phyloP scores from a whole-genome alignment of 2,797 vertebrate species.

The Sebastes diploproa region DNA sequence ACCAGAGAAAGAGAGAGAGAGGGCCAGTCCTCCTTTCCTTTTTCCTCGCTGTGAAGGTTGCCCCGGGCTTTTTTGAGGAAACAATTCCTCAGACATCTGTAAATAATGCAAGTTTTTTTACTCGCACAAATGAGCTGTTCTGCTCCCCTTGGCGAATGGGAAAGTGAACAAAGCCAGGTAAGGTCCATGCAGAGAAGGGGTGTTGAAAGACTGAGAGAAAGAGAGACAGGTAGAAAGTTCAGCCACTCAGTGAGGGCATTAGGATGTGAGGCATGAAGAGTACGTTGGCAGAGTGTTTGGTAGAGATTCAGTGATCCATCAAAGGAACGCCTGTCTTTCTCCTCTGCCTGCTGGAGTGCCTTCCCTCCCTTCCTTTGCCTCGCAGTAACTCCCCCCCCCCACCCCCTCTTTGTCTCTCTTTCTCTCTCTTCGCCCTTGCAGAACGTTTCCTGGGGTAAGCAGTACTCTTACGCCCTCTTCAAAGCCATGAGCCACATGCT shows the following conservation, averaged over 20 bases:
- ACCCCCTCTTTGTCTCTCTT: not conserved
- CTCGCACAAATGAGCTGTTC: constrained; percentile 48
- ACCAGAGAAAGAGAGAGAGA: not conserved
- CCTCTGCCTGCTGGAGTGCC: constrained; percentile 47
- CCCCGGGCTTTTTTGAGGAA: constrained; percentile 20
- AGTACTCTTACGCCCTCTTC: constrained; percentile 97
- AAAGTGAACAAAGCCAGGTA: constrained; percentile 7
- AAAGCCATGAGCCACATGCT: constrained; percentile 99
- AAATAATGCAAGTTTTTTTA: constrained; percentile 53
- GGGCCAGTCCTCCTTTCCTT: not conserved
- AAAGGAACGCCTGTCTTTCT: constrained; percentile 59
- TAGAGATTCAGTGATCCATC: constrained; percentile 67
- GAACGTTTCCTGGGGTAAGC: constrained; percentile 98
- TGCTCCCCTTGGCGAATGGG: constrained; percentile 38
- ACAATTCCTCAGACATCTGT: constrained; percentile 41
- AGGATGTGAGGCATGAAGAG: constrained; percentile 62
- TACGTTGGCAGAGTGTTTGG: constrained; percentile 47
- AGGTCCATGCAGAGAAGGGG: constrained; percentile 1
- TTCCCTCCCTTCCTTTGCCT: constrained; percentile 44
- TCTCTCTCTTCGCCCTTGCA: constrained; percentile 69
- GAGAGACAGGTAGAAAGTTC: constrained; percentile 38
- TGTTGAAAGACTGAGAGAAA: not conserved
- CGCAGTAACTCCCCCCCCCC: constrained; percentile 66
- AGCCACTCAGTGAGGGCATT: constrained; percentile 42
- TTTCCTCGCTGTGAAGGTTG: constrained; percentile 9